Evolutionary conservation across 1,140 invertebrate species (phyloP), one percentile per base, ranked within the genome.

Genomic region (Plutomurus gul): DNA sequence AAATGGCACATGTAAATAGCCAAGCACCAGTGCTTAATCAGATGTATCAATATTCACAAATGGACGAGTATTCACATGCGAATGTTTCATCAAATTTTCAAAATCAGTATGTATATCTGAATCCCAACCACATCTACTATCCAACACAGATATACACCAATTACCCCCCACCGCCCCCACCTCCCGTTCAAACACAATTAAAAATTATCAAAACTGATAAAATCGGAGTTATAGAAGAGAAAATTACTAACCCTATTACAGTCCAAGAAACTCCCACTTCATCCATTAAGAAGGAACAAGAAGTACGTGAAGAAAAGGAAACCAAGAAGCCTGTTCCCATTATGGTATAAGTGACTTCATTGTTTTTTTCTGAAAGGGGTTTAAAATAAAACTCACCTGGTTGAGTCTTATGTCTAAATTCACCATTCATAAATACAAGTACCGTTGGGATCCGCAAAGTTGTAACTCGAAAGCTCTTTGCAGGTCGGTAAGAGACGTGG

Each of bases 401-500:
- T 65, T 65, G 56, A 65, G 56, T 65, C 56, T 60, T 33, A 60
- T 60, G 56, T 65, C 56, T 65, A 65, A 65, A 65, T 65, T 65
- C 56, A 33, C n/a, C 56, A 65, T 16, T 65, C 56, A 65, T 65
- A 65, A 30, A 27, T 65, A 65, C 56, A 65, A 65, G 56, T 65
- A 33, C 56, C 56, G 36, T 65, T 65, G 56, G 37, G 33, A 18
- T 73, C 70, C 76, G 18, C 76, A 36, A 47, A 36, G 70, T 43
- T 76, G 65, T 83, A 81, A 83, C 75, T 80, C 77, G 75, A 75
- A 78, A 83, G 82, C 80, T 82, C 75, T 81, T 84, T 82, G 20
- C 80, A 84, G 89, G 91, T 96, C 72, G 94, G 94, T 20, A 95
- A 96, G 85, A 89, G 95, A 82, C 89, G 94, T 74, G 94, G 94